Evolutionary conservation across 2,797 vertebrate species (phyloP).

Genomic region (Spondyliosoma cantharus): DNA sequence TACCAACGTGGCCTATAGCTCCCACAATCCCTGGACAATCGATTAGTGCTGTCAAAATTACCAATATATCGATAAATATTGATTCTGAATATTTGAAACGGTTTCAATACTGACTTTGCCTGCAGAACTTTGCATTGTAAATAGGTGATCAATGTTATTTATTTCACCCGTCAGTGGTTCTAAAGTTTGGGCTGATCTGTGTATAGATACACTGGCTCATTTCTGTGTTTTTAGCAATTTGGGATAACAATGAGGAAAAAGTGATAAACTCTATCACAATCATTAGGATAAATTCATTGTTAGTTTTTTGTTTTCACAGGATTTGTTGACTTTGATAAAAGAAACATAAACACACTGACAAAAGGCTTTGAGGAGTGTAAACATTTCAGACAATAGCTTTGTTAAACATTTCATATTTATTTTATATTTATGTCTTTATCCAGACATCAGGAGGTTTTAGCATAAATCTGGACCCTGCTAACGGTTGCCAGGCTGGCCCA

Average conservation of each 20-base stretch:
- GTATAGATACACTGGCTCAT: background rate
- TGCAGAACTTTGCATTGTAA: no score
- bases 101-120: no score
- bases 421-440: background rate
- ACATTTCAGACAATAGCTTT: background rate
- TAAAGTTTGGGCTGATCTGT: no score
- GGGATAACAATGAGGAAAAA: background rate
- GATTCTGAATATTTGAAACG: no score
- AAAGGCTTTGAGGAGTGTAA: background rate
- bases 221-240: background rate
- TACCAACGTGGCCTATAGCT: no score
- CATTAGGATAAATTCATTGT: background rate
- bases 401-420: background rate
- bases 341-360: background rate
- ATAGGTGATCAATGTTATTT: no score
- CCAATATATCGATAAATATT: no score
- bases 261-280: no score
- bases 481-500: background rate
- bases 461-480: no score
- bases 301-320: background rate
- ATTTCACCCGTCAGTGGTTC: no score
- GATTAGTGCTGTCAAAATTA: no score
- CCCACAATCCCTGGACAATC: no score
- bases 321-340: conserved; percentile 5
- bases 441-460: background rate